Evolutionary conservation across 2,113 vertebrate genomes (phyloP).

Genomic region (Atlantisia rogersi): DNA sequence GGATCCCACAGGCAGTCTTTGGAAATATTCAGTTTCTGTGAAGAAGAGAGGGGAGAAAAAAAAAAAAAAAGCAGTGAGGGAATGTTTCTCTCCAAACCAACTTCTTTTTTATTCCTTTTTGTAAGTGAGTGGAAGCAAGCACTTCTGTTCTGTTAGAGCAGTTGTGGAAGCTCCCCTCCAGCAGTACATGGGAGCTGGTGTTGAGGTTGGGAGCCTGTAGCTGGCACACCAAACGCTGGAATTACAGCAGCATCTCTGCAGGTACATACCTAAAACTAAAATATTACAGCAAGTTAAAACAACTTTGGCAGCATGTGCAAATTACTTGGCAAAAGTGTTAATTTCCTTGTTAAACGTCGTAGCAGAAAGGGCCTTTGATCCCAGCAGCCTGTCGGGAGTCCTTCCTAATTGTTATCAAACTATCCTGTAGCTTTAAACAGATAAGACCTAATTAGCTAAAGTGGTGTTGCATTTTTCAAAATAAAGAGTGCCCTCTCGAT

Average conservation of each 20-base stretch:
- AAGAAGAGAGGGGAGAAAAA: neutral
- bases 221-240: neutral
- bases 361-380: conserved; percentile 70
- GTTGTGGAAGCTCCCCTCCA: neutral
- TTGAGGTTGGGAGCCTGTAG: neutral
- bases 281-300: conserved; percentile 64
- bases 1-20: neutral
- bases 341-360: conserved; percentile 64
- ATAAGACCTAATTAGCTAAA: conserved; percentile 70
- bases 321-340: conserved; percentile 67
- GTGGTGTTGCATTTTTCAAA: conserved; percentile 44
- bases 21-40: neutral
- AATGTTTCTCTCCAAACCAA: neutral
- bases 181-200: neutral
- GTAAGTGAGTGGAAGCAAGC: neutral
- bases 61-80: neutral
- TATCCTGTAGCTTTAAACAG: conserved; percentile 63
- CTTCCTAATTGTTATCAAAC: conserved; percentile 71
- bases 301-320: conserved; percentile 61
- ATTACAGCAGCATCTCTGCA: conserved; percentile 42
- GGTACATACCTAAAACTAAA: conserved; percentile 62
- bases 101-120: neutral
- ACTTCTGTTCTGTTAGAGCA: neutral
- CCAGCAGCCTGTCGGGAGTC: conserved; percentile 59
- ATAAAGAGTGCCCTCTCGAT: conserved; percentile 39